Base-by-base conservation (phyloP, 2,888 invertebrate species). In the Myathropa florea region DNA sequence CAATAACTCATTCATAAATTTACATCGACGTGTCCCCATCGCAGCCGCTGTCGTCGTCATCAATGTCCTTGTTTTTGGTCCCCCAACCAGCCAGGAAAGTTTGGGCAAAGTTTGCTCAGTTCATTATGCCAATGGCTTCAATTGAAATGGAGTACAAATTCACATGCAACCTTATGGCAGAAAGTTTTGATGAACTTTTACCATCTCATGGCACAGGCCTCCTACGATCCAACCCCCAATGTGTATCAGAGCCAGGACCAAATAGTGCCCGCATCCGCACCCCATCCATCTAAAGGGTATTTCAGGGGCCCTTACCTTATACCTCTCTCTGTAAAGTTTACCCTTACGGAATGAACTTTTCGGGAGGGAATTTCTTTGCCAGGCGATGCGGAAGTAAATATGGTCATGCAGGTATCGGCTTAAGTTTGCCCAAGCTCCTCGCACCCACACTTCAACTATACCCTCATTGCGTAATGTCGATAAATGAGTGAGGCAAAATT, bases 41-140 rank as follows among this genome's bases (percentile, higher is more conserved):
- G 57, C 14, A 12, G 57, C 24, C 10, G 10, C 64, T 61, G 14
- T 83, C 28, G 55, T 57, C 57, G 57, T 14, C 24, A 33, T 24
- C n/a, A 61, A 0, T n/a, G 46, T 46, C 46, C 2, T 33, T 33
- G 33, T 2, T 12, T 10, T 2, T 33, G 2, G 2, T 2, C 46
- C 46, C 46, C n/a, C 60, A 71, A 46, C 67, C 67, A 85, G 68
- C 68, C 36, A 84, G 46, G 28, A 85, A 85, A 77, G 72, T 85
- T 77, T n/a, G 57, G 55, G 23, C 68, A 76, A 85, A 85, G 72
- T 81, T 85, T 85, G 77, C 68, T 76, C 84, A 77, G 81, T 85
- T 81, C 81, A 85, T 85, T 81, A 81, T 85, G 68, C 81, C 84
- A 81, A 46, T 77, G 76, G 84, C 36, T 77, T 77, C 81, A 81